phyloP scores from a whole-genome alignment of 2,113 vertebrate genomes.

The Catharus fuscescens region DNA sequence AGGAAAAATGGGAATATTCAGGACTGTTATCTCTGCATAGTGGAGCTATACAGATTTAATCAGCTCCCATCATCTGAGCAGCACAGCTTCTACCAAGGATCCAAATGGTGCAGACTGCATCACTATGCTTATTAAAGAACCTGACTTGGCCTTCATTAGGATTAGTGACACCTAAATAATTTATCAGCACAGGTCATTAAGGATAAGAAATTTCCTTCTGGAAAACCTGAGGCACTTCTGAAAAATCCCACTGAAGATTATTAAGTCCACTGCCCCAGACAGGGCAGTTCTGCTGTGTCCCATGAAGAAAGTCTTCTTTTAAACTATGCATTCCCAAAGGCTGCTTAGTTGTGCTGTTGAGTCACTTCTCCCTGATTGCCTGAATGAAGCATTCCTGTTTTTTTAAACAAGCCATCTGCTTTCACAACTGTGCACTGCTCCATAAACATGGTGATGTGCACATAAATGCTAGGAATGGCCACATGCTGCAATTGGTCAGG shows the following conservation, averaged over 20 bases:
- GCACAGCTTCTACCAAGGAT: neutral
- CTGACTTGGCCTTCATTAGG: neutral
- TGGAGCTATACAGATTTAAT: neutral
- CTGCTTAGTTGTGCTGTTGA: neutral
- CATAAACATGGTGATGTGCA: fast-evolving
- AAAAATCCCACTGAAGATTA: neutral
- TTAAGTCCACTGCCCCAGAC: neutral
- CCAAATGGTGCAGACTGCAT: neutral
- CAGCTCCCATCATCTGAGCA: neutral
- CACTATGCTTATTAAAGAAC: neutral
- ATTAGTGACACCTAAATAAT: constrained; percentile 21
- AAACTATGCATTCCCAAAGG: neutral
- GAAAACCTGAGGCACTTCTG: neutral
- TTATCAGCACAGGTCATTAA: neutral
- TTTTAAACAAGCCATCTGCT: neutral
- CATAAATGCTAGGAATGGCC: neutral
- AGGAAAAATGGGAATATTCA: neutral
- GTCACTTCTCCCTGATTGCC: neutral
- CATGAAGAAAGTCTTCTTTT: neutral
- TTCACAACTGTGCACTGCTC: neutral
- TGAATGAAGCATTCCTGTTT: neutral
- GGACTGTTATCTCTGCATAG: neutral
- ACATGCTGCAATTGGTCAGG: neutral
- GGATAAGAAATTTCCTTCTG: neutral
- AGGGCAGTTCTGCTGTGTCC: neutral